Base-by-base conservation (phyloP, 1,140 invertebrate species). In the Trypoxylus dichotomus region DNA sequence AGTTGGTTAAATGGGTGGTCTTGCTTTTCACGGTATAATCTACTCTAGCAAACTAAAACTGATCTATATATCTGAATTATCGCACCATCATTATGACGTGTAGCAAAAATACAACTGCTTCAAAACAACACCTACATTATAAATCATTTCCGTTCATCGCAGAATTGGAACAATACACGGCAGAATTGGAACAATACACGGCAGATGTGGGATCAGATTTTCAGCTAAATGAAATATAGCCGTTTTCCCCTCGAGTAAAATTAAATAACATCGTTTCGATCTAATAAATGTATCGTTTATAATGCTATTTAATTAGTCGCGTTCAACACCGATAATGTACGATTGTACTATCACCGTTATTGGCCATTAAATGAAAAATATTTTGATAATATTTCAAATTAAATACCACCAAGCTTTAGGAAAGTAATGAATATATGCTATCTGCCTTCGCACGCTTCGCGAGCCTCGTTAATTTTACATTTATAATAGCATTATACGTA, bases 401-500 rank as follows among this genome's bases (percentile, higher is more conserved):
- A 29, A 27, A 68, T 24, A 68, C 60, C 60, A 8, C 19, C 24
- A 68, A n/a, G 60, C 27, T 68, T 68, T 68, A 24, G 60, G 15
- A 68, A 68, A 68, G 25, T 68, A 68, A 68, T 68, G 60, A 68
- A 29, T 68, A 6, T 68, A 68, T 29, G 27, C 27, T 68, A 68
- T 68, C 60, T 68, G 47, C 27, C 27, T 68, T 0, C 60, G 60
- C 13, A 68, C 13, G 19, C 24, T 15, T 1, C 7, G 24, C 21
- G 21, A 7, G 6, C 58, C n/a, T 60, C 58, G 58, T 60, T 60
- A 60, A 60, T 60, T 60, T 60, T 68, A 27, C 11, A 68, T 68
- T 68, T 68, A 68, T 68, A 68, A 68, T 68, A 68, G 60, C 21
- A 68, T 68, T 68, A 68, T 68, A 68, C 19, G 47, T 54, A 54